Conservation (phyloP, 1,140 invertebrate species). For the Bombyx mori region DNA sequence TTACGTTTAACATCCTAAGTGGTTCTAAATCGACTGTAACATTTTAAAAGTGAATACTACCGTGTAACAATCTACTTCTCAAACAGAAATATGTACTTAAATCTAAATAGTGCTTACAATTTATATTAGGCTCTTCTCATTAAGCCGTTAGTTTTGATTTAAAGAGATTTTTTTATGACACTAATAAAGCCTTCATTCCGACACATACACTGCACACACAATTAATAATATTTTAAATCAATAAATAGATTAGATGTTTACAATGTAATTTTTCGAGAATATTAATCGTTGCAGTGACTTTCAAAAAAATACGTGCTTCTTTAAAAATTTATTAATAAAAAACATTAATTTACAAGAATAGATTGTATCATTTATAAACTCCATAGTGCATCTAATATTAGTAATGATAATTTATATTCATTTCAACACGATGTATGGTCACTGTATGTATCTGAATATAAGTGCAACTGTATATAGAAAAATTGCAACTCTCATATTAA, state of each 20-base stretch:
- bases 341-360: no score
- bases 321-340: no score
- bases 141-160: conserved; percentile 48
- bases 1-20: no score
- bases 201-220: conserved; percentile 8
- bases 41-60: neutral
- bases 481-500: neutral
- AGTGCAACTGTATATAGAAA: neutral
- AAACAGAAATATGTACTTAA: conserved; percentile 36
- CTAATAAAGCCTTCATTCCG: conserved; percentile 23
- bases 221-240: neutral
- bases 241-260: neutral
- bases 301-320: no score
- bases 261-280: no score
- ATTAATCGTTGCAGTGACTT: no score
- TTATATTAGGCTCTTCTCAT: conserved; percentile 35
- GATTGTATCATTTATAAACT: no score
- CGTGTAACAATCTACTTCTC: conserved; percentile 31
- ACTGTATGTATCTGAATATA: conserved; percentile 3
- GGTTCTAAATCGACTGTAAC: no score
- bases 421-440: no score
- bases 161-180: conserved; percentile 33
- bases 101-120: conserved; percentile 40
- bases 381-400: no score
- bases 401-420: no score